Conservation (phyloP, 2,888 invertebrate genomes). For the Dascillus cervinus region DNA sequence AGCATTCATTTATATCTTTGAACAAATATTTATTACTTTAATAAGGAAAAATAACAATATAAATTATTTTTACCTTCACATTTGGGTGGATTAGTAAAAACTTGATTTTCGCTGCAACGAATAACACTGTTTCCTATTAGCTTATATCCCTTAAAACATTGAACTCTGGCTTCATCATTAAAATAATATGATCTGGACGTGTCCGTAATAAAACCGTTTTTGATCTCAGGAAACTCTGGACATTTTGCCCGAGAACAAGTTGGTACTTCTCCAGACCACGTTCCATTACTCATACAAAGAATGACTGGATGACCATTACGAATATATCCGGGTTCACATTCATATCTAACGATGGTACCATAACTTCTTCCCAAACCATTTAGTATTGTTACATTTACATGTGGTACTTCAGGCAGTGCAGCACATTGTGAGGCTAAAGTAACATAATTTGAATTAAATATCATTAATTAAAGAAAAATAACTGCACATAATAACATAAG, state of each 20-base stretch:
- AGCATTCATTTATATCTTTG: slow-evolving; percentile 81
- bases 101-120: slow-evolving; percentile 75
- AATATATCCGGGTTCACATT: slow-evolving; percentile 86
- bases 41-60: not conserved
- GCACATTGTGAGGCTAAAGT: slow-evolving; percentile 81
- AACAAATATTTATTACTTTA: slow-evolving; percentile 9
- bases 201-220: slow-evolving; percentile 83
- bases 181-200: slow-evolving; percentile 67
- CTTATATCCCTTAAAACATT: slow-evolving; percentile 86
- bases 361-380: slow-evolving; percentile 90
- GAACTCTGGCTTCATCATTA: slow-evolving; percentile 86
- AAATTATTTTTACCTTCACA: slow-evolving; percentile 57
- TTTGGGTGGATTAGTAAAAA: slow-evolving; percentile 74
- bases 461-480: slow-evolving; percentile 6
- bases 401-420: slow-evolving; percentile 76
- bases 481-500: slow-evolving; percentile 5
- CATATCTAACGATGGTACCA: slow-evolving; percentile 86
- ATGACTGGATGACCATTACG: slow-evolving; percentile 83
- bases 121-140: slow-evolving; percentile 76
- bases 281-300: slow-evolving; percentile 91
- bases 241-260: slow-evolving; percentile 73
- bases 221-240: slow-evolving; percentile 68
- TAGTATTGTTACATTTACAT: slow-evolving; percentile 77
- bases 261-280: slow-evolving; percentile 89
- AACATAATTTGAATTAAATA: too few species aligned